Evolutionary conservation across 1,140 invertebrate species (phyloP).

Genomic region (Pissodes strobi): DNA sequence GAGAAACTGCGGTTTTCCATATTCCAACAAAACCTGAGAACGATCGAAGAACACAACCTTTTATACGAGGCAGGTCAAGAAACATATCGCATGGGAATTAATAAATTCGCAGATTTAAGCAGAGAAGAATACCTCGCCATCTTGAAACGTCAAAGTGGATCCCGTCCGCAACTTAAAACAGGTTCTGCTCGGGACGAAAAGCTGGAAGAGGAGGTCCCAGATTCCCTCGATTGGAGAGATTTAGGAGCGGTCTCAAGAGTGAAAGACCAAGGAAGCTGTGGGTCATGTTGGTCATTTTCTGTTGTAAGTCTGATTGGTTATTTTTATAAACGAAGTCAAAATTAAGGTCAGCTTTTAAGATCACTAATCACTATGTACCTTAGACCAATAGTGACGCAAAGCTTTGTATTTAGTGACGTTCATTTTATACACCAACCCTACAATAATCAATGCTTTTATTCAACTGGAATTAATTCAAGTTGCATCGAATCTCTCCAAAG

Average conservation of each 20-base stretch:
- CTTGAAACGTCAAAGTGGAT: background rate
- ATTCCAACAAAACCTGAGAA: conserved; percentile 27
- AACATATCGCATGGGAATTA: conserved; percentile 69
- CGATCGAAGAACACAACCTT: conserved; percentile 45
- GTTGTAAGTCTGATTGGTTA: conserved; percentile 54
- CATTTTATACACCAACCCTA: no score
- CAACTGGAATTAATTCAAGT: no score
- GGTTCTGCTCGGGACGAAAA: background rate
- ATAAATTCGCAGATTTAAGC: conserved; percentile 84
- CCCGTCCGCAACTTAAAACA: background rate
- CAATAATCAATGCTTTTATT: no score
- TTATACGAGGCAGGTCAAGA: conserved; percentile 67
- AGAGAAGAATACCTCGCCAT: conserved; percentile 74
- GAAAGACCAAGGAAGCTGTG: conserved; percentile 49
- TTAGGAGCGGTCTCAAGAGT: conserved; percentile 42
- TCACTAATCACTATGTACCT: no score
- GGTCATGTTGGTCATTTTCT: conserved; percentile 62
- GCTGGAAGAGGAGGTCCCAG: conserved; percentile 29
- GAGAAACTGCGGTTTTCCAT: conserved; percentile 11
- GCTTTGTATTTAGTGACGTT: background rate
- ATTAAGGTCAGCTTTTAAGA: no score
- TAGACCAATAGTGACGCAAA: no score
- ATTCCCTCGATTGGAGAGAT: conserved; percentile 41
- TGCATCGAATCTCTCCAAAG: no score
- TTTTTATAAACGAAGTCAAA: no score